Evolutionary conservation across 2,888 invertebrate species (phyloP), one percentile per base, ranked within the genome.

Genomic region (Xanthostigma xanthostigma): DNA sequence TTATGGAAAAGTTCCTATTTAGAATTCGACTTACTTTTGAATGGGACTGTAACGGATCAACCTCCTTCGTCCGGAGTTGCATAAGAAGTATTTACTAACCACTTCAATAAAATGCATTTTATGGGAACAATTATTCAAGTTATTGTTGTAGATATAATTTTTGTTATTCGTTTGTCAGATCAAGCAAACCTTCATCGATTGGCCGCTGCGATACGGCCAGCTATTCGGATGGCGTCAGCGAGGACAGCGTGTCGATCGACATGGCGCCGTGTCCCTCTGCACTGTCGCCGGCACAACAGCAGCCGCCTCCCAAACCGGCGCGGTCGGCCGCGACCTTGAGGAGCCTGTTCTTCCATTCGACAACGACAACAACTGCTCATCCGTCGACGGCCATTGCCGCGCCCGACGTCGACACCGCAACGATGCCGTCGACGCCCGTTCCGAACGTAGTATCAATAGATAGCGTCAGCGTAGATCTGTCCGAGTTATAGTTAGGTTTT

Each of bases 301-400:
- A 62, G 48, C 54, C 55, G 35, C 56, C 57, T n/a, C 59, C 67
- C 40, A 59, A 63, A 43, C 68, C 68, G 46, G 61, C 67, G 14
- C 64, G 72, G 4, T 71, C 72, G 52, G 68, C 71, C 4, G 69
- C 72, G 36, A 64, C 70, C 49, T 56, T 74, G 50, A 65, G 71
- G 55, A 73, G 70, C 55, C 70, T 74, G 51, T 74, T 74, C 61
- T 74, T 74, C 59, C 69, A 72, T 56, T 63, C 66, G 40, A 62
- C 61, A 44, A 57, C 56, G 27, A 27, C 27, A 27, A 27, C 27
- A 27, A 27, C 27, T 6, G 27, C 27, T 27, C 27, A 5, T 40
- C 50, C 12, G 44, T 50, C 14, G 53, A 54, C 35, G 53, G 49
- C 37, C 4, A 4, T 17, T 4, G 17, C 17, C 6, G 6, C 27